Evolutionary conservation across 2,888 invertebrate species (phyloP), one percentile per base, ranked within the genome.

Genomic region (Philopedon plagiatum): DNA sequence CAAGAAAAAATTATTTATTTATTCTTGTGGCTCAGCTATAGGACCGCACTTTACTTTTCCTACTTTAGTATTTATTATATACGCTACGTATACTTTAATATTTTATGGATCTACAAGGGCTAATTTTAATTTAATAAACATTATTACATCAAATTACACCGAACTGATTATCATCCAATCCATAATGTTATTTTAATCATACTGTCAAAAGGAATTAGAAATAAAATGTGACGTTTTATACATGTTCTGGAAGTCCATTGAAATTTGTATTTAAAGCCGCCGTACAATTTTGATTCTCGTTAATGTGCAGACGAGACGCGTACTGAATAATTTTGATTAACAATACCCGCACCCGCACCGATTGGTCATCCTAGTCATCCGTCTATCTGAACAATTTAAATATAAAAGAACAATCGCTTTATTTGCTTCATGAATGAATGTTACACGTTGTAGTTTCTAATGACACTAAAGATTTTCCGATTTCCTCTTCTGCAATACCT

Each of bases 311-410:
- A 11, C 56, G 57, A 34, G 41, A 71, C 71, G 49, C 54, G 49
- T 32, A 46, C 44, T 26, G 66, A 61, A 67, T 66, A 66, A 72
- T 72, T 67, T 71, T 63, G 18, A 63, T 61, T 72, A 54, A 67
- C 67, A 71, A 67, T 72, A 57, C 67, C 71, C 67, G 72, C 67
- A 72, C 56, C n/a, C n/a, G n/a, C n/a, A n/a, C n/a, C n/a, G n/a
- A n/a, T n/a, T n/a, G n/a, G n/a, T n/a, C n/a, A 32, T 23, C 19
- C 32, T 60, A 7, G 32, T 29, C 58, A 34, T 34, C 46, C 37
- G 71, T 72, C 67, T 72, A 66, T 56, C 56, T 61, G 44, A 56
- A 29, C 72, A 67, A 72, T 72, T 72, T 72, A 57, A 71, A 71
- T 71, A 62, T 66, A 66, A 67, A 62, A 54, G 65, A 61, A 71